Conservation (phyloP, 2,113 vertebrate genomes). For the Labeo rohita region DNA sequence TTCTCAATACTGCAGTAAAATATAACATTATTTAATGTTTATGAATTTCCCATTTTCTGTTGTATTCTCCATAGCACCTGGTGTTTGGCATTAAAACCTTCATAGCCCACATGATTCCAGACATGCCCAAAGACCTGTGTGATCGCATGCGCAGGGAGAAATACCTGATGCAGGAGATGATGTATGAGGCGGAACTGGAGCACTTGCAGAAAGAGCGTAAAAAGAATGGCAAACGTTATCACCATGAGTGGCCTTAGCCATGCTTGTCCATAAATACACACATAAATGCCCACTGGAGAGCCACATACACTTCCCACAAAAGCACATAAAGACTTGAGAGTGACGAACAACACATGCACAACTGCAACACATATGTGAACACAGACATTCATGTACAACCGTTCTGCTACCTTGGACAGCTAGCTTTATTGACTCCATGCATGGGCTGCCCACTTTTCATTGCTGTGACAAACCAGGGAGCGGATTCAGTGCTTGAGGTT, state of each 20-base stretch:
- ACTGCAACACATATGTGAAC: conserved; percentile 50
- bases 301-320: conserved; percentile 21
- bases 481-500: conserved; percentile 13
- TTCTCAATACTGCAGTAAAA: not conserved
- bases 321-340: conserved; percentile 8
- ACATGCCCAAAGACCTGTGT: conserved; percentile 94
- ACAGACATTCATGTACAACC: conserved; percentile 50
- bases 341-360: not conserved
- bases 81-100: conserved; percentile 96
- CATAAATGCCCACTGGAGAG: conserved; percentile 26
- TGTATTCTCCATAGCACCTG: conserved; percentile 82
- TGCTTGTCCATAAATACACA: conserved; percentile 17
- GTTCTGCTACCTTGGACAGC: conserved; percentile 56
- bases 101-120: conserved; percentile 97
- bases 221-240: conserved; percentile 92
- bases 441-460: conserved; percentile 36
- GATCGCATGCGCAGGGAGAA: conserved; percentile 97
- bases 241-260: conserved; percentile 98
- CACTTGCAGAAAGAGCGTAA: conserved; percentile 93
- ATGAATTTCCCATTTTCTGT: not conserved
- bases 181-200: conserved; percentile 96
- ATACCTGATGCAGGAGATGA: conserved; percentile 98
- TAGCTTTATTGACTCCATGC: conserved; percentile 65
- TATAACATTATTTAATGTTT: not conserved
- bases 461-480: conserved; percentile 21